Conservation (phyloP, 1,140 invertebrate species). For the honey bee (Apis mellifera) region DNA sequence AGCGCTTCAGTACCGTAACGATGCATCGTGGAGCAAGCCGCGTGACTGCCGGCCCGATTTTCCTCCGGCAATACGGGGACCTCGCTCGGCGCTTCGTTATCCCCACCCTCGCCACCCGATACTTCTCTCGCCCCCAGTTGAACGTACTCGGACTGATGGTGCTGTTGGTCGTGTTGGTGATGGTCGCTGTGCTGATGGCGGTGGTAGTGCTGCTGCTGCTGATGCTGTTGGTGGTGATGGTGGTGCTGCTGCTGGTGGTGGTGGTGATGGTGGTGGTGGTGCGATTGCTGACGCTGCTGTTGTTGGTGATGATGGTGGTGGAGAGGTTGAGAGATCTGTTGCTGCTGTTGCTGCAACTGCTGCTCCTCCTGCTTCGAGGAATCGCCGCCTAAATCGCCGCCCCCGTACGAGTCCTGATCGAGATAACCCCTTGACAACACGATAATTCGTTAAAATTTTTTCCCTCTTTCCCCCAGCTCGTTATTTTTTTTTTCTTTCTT, state of each 20-base stretch:
- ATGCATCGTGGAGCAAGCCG: constrained; percentile 79
- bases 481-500: neutral
- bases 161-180: constrained; percentile 54
- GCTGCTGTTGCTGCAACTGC: constrained; percentile 48
- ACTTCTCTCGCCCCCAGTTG: constrained; percentile 71
- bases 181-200: constrained; percentile 46
- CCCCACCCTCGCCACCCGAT: constrained; percentile 74
- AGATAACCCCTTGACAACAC: constrained; percentile 56
- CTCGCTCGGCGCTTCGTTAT: constrained; percentile 70
- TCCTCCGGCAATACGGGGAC: constrained; percentile 68
- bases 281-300: constrained; percentile 43
- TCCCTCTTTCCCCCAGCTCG: neutral
- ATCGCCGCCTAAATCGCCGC: constrained; percentile 36
- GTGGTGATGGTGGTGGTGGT: constrained; percentile 37
- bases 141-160: constrained; percentile 47
- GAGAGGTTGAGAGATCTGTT: constrained; percentile 63
- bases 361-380: constrained; percentile 55
- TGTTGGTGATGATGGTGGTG: constrained; percentile 50
- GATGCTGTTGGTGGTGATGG: constrained; percentile 51
- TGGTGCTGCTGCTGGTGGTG: constrained; percentile 17
- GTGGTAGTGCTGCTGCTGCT: constrained; percentile 55
- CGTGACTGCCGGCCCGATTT: constrained; percentile 75
- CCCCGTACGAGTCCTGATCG: constrained; percentile 46
- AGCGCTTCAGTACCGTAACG: constrained; percentile 75
- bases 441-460: constrained; percentile 1